Conservation (phyloP, 1,140 invertebrate genomes). For the Helicoverpa armigera region DNA sequence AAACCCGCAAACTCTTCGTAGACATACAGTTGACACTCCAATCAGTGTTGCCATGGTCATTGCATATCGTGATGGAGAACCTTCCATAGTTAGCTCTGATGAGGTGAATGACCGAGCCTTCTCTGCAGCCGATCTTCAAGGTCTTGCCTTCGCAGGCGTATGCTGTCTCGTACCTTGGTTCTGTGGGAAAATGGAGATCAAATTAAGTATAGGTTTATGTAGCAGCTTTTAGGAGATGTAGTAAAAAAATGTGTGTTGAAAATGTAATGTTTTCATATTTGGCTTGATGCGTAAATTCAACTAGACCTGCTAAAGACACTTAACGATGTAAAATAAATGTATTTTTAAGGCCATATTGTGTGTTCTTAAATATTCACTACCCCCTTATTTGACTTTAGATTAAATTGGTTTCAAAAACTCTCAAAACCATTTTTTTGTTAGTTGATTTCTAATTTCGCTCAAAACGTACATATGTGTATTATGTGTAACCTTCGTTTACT, state of each 20-base stretch:
- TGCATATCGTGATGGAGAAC: conserved; percentile 98
- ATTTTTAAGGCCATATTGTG: no score
- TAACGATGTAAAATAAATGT: no score
- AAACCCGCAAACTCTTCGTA: conserved; percentile 92
- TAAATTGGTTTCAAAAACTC: no score
- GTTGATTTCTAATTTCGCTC: not conserved
- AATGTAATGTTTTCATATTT: no score
- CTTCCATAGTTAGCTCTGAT: conserved; percentile 98
- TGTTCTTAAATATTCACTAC: no score
- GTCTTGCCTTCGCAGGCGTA: conserved; percentile 98
- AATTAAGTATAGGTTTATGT: not conserved
- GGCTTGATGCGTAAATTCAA: no score
- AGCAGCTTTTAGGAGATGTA: not conserved
- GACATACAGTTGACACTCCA: conserved; percentile 99
- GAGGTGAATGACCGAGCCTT: conserved; percentile 95
- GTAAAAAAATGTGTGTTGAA: no score
- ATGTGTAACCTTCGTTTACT: no score
- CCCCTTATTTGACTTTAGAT: no score
- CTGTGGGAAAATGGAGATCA: conserved; percentile 56
- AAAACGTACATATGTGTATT: no score
- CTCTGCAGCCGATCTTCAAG: conserved; percentile 94
- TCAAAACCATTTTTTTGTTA: no score
- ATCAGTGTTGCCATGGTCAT: conserved; percentile 97
- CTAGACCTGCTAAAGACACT: no score
- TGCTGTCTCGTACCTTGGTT: conserved; percentile 92